Evolutionary conservation across 64 coral and sea anemone species (phyloP).

Genomic region (Actinia tenebrosa): DNA sequence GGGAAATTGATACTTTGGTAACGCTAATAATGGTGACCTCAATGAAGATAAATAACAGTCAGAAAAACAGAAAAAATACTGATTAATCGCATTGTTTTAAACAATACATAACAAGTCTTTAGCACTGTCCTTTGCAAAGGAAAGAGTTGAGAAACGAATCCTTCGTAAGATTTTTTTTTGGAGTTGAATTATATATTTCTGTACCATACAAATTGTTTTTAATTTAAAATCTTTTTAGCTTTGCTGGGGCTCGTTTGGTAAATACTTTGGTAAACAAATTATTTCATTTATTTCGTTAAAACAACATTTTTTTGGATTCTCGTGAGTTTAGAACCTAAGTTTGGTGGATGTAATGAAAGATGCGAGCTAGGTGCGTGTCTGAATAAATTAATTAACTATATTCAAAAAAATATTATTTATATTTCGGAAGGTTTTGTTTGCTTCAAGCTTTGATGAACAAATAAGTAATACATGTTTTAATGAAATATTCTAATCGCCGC

Average conservation of each 20-base stretch:
- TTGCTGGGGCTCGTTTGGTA: not conserved
- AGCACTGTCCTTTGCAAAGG: too few relatives aligned
- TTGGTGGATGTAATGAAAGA: not conserved
- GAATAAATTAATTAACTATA: too few relatives aligned
- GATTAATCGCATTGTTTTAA: too few relatives aligned
- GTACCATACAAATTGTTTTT: too few relatives aligned
- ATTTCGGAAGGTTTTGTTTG: not conserved
- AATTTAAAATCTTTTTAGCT: not conserved
- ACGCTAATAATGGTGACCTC: too few relatives aligned
- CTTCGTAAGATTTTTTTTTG: not conserved
- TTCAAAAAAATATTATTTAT: not conserved
- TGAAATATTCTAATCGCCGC: too few relatives aligned
- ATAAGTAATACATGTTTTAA: not conserved
- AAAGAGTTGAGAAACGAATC: too few relatives aligned
- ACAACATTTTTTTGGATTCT: not conserved
- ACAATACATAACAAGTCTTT: too few relatives aligned
- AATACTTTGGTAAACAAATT: not conserved
- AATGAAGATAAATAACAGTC: too few relatives aligned
- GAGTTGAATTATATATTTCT: not conserved
- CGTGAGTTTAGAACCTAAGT: not conserved
- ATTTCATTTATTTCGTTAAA: not conserved
- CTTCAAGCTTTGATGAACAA: not conserved
- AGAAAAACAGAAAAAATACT: too few relatives aligned
- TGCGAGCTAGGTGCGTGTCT: not conserved
- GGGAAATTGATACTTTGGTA: too few relatives aligned